Evolutionary conservation across 1,140 invertebrate species (phyloP).

Genomic region (Maniola jurtina): DNA sequence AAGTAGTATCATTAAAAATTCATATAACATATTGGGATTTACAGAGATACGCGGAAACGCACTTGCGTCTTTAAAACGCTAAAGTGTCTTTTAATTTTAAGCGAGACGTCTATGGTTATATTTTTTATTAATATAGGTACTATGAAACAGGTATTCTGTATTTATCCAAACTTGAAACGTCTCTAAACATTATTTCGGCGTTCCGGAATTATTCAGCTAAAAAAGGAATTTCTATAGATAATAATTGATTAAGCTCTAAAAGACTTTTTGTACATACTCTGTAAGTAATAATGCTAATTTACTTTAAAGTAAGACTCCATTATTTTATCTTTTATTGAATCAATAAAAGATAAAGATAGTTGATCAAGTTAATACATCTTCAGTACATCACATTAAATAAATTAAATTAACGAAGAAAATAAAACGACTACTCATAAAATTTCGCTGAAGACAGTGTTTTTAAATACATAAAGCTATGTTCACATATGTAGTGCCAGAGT

Average conservation of each 20-base stretch:
- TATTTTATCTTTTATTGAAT: slow-evolving; percentile 40
- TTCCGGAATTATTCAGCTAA: too few species aligned
- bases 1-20: too few species aligned
- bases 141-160: too few species aligned
- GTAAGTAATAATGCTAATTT: background rate
- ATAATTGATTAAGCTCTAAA: background rate
- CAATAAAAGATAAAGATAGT: slow-evolving; percentile 35
- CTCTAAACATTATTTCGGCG: too few species aligned
- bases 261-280: background rate
- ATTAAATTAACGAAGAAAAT: background rate
- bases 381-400: background rate
- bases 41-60: too few species aligned
- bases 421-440: background rate
- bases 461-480: background rate
- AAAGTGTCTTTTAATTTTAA: too few species aligned
- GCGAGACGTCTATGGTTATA: too few species aligned
- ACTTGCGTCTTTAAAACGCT: too few species aligned
- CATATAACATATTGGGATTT: too few species aligned
- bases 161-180: too few species aligned
- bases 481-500: background rate
- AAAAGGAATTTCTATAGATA: background rate
- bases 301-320: slow-evolving; percentile 1
- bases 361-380: background rate
- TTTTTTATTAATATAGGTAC: too few species aligned
- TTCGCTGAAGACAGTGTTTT: slow-evolving; percentile 2